These are phyloP conservation scores for Scaptomyza cyrtandrae DNA, from an alignment of 2,888 invertebrate genomes.

Conservation along the genomic window DNA sequence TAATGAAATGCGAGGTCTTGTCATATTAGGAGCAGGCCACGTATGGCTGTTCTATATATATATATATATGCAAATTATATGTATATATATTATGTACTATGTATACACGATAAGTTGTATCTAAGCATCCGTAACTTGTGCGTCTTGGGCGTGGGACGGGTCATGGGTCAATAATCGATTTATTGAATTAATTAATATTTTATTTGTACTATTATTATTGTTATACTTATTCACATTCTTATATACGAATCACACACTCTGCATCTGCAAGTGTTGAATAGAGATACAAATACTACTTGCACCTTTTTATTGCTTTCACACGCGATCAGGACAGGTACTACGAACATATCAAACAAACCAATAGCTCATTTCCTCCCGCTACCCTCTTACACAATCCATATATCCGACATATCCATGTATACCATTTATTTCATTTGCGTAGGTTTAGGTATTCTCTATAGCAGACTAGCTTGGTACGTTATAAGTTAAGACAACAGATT, in stretches of 20 bases:
- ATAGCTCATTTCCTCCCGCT: background rate
- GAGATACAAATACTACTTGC: background rate
- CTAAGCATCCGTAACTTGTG: slow-evolving; percentile 52
- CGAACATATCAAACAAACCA: background rate
- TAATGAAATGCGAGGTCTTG: slow-evolving; percentile 65
- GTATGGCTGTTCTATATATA: slow-evolving; percentile 57
- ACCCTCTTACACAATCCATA: slow-evolving; percentile 19
- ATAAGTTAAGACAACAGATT: slow-evolving; percentile 59
- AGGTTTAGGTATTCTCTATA: slow-evolving; percentile 71
- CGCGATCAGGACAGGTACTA: background rate
- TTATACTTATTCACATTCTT: slow-evolving; percentile 33
- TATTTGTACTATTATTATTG: slow-evolving; percentile 35
- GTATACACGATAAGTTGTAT: slow-evolving; percentile 31
- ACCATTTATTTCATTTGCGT: slow-evolving; percentile 68
- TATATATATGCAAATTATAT: slow-evolving; percentile 23
- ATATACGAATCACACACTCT: slow-evolving; percentile 26
- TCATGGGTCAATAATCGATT: slow-evolving; percentile 48
- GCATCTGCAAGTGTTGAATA: slow-evolving; percentile 9
- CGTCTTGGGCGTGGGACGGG: slow-evolving; percentile 62
- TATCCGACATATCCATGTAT: slow-evolving; percentile 21
- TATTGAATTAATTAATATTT: slow-evolving; percentile 49
- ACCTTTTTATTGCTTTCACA: slow-evolving; percentile 3
- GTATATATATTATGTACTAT: slow-evolving; percentile 20
- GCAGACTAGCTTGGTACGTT: slow-evolving; percentile 62
- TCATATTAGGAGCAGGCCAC: slow-evolving; percentile 55